These are phyloP conservation scores for Meandrina meandrites DNA, from an alignment of 92 coral and sea anemone genomes.

Conservation along the genomic window DNA sequence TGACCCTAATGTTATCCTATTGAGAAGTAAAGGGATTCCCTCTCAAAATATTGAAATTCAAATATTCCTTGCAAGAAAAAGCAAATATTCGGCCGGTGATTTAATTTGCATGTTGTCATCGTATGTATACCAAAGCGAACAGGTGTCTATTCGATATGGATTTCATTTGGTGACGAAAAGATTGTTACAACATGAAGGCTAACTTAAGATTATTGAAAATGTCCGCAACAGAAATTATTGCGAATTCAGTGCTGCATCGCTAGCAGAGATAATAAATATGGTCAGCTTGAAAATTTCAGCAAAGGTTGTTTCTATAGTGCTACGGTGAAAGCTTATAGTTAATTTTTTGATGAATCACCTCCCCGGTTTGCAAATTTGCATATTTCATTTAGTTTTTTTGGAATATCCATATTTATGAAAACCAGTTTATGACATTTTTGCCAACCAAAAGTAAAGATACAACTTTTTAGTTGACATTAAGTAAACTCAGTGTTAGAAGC, in stretches of 20 bases:
- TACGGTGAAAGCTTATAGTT: background rate
- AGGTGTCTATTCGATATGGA: background rate
- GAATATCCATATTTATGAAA: background rate
- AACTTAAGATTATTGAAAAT: background rate
- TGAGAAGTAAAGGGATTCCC: background rate
- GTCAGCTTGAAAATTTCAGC: background rate
- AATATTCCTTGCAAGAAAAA: background rate
- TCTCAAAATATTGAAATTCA: background rate
- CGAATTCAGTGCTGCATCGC: background rate
- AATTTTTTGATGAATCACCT: background rate
- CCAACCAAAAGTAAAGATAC: background rate
- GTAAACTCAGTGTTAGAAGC: background rate
- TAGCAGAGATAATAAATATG: background rate
- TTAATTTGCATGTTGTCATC: slow-evolving; percentile 14
- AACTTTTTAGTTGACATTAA: background rate
- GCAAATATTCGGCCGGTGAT: slow-evolving; percentile 1
- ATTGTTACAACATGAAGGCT: background rate
- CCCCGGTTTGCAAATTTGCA: background rate
- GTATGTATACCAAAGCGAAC: background rate
- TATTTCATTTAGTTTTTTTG: slow-evolving; percentile 20
- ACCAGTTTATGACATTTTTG: background rate
- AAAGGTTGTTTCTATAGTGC: background rate
- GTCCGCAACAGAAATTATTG: background rate
- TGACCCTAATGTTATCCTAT: background rate
- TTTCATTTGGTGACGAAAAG: background rate